A percentile compares a stretch with the other conserved stretches of the same genome.
phyloP scores from a whole-genome alignment of 1,140 invertebrate genomes.

The Theocolax elegans region DNA sequence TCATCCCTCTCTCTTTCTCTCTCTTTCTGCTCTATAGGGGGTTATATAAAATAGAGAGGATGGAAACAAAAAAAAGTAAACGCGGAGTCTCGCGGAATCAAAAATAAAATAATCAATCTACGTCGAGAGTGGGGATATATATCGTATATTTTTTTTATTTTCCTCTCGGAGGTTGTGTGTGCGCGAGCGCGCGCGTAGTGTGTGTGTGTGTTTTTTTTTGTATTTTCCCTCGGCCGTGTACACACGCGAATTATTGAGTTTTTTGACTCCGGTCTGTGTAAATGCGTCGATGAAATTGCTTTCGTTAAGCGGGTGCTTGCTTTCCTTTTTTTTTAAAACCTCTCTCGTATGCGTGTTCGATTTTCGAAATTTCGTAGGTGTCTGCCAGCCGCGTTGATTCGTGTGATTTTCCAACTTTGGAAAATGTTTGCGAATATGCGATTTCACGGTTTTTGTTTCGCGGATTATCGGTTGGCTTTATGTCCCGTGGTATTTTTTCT shows the following conservation, averaged over 20 bases:
- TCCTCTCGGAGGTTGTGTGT: no score
- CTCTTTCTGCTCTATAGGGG: neutral
- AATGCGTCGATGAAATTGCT: conserved; percentile 12
- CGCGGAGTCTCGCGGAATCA: neutral
- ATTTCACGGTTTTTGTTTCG: no score
- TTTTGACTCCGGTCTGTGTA: neutral
- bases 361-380: no score
- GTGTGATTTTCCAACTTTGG: no score
- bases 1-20: neutral
- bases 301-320: neutral
- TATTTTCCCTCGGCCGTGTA: no score
- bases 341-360: no score
- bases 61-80: neutral
- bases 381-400: no score
- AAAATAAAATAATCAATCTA: conserved; percentile 26
- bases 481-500: no score
- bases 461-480: no score
- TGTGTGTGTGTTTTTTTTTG: no score
- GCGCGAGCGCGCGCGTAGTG: neutral
- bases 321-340: no score
- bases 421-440: no score
- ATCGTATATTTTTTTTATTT: conserved; percentile 8
- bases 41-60: neutral
- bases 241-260: conserved; percentile 8
- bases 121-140: neutral